A percentile compares a stretch with the other conserved stretches of the same genome.
Conservation (phyloP, 1,140 invertebrate genomes). For the Calycopis cecrops region DNA sequence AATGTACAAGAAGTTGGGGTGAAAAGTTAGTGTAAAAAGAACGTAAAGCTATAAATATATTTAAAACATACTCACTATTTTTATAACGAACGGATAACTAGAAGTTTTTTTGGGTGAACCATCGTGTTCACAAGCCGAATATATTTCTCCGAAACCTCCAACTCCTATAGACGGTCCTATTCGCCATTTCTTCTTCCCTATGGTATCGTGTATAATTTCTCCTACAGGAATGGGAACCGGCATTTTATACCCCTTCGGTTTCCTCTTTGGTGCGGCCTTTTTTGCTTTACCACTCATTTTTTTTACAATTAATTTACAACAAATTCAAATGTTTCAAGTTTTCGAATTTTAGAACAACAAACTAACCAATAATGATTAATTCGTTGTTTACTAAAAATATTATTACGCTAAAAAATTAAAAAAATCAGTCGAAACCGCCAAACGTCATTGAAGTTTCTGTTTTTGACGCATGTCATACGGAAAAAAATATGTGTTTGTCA, state of each 20-base stretch:
- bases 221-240: slow-evolving; percentile 85
- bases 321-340: too few relatives aligned
- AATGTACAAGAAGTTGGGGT: too few relatives aligned
- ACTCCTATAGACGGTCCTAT: slow-evolving; percentile 90
- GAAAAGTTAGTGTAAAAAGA: too few relatives aligned
- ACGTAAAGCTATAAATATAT: not conserved
- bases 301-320: not conserved
- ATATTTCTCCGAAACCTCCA: slow-evolving; percentile 97
- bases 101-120: slow-evolving; percentile 68
- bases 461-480: too few relatives aligned
- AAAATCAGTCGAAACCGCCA: too few relatives aligned
- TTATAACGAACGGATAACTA: slow-evolving; percentile 81
- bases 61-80: slow-evolving; percentile 79
- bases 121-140: slow-evolving; percentile 80
- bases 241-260: slow-evolving; percentile 81
- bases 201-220: slow-evolving; percentile 84
- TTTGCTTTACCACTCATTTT: slow-evolving; percentile 53
- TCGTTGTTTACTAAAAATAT: too few relatives aligned
- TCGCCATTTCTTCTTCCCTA: slow-evolving; percentile 85
- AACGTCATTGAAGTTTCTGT: too few relatives aligned
- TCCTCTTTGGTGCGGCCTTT: slow-evolving; percentile 75
- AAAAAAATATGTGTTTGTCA: too few relatives aligned
- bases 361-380: too few relatives aligned
- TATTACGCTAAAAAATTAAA: too few relatives aligned
- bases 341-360: too few relatives aligned